Conservation (phyloP, 2,113 vertebrate genomes). For the Perccottus glenii region DNA sequence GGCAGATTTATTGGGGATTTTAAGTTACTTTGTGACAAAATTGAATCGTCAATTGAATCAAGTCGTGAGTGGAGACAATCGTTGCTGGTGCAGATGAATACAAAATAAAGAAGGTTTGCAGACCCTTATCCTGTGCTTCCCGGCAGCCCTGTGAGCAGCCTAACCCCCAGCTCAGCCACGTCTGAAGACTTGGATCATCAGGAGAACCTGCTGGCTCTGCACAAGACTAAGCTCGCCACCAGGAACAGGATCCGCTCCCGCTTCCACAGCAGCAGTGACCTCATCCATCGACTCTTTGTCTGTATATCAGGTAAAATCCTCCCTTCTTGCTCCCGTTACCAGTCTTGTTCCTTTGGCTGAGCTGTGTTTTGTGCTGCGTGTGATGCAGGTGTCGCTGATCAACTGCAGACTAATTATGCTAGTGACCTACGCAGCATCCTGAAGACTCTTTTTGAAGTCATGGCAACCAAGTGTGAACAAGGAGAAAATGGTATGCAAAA, state of each 20-base stretch:
- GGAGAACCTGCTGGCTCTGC: slow-evolving; percentile 82
- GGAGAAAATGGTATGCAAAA: slow-evolving; percentile 87
- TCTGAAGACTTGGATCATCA: slow-evolving; percentile 84
- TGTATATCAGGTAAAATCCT: slow-evolving; percentile 91
- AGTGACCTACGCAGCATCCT: slow-evolving; percentile 96
- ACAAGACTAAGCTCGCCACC: slow-evolving; percentile 82
- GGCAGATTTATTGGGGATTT: too few species aligned
- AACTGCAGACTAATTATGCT: slow-evolving; percentile 98
- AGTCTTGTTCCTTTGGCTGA: slow-evolving; percentile 2
- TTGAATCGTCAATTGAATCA: too few species aligned
- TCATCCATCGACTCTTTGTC: slow-evolving; percentile 97
- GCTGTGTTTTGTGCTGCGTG: not conserved
- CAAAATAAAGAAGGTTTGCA: not conserved
- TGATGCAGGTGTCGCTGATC: slow-evolving; percentile 91
- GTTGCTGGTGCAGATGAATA: slow-evolving; percentile 1
- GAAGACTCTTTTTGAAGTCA: slow-evolving; percentile 97
- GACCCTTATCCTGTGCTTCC: not conserved
- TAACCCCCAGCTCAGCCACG: slow-evolving; percentile 81
- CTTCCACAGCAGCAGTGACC: slow-evolving; percentile 95
- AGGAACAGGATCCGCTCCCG: slow-evolving; percentile 93
- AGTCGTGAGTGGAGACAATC: too few species aligned
- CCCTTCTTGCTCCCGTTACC: not conserved
- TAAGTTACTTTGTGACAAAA: too few species aligned
- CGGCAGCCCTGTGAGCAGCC: slow-evolving; percentile 78
- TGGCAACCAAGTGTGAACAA: slow-evolving; percentile 93